phyloP scores from a whole-genome alignment of 2,888 invertebrate species.

The Chaitophorus viminalis region DNA sequence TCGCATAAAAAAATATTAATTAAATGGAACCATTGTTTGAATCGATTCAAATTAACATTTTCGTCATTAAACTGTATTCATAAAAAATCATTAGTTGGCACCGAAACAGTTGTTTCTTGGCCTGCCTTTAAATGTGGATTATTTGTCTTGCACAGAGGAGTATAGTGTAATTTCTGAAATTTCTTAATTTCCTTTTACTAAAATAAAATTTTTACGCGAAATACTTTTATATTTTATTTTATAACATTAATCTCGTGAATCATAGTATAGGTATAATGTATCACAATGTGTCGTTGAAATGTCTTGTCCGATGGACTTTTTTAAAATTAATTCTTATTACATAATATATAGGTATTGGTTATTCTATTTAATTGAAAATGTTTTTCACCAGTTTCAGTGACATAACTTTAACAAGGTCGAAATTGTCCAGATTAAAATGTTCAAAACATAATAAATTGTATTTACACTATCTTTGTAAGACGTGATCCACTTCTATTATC shows the following conservation, averaged over 20 bases:
- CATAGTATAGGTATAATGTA: neutral
- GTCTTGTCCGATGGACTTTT: too few relatives aligned
- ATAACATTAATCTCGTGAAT: neutral
- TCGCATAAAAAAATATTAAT: neutral
- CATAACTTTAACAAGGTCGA: too few relatives aligned
- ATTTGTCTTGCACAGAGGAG: constrained; percentile 4
- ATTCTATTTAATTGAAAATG: too few relatives aligned
- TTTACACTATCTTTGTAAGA: too few relatives aligned
- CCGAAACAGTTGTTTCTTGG: constrained; percentile 22
- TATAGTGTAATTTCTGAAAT: constrained; percentile 18
- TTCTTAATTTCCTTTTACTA: constrained; percentile 16
- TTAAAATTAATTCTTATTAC: too few relatives aligned
- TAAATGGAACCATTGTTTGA: neutral
- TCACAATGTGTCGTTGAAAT: too few relatives aligned
- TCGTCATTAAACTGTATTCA: constrained; percentile 31
- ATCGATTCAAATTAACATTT: constrained; percentile 24
- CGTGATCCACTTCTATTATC: too few relatives aligned
- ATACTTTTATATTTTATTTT: neutral
- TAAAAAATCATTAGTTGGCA: constrained; percentile 45
- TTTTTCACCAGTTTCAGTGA: too few relatives aligned
- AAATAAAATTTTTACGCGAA: neutral
- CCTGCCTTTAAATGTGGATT: neutral
- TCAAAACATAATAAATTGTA: too few relatives aligned
- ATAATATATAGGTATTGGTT: too few relatives aligned
- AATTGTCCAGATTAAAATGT: too few relatives aligned